Percentiles rank a stretch among this genome's conserved stretches.
These are phyloP conservation scores for Clarias macrocephalus DNA, from an alignment of 2,113 vertebrate species.

Conservation along the genomic window DNA sequence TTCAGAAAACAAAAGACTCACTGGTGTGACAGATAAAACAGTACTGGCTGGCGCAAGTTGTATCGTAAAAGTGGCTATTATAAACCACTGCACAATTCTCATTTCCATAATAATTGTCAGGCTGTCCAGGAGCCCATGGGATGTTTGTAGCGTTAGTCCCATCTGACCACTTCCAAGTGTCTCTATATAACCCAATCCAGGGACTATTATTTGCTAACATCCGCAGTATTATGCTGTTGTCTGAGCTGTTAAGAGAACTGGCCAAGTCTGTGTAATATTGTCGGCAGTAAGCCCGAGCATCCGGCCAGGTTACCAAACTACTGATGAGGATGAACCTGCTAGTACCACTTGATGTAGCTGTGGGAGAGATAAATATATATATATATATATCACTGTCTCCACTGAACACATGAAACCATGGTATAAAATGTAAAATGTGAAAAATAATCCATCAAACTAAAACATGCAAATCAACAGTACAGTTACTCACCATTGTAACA, in stretches of 20 bases:
- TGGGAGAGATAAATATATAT: not conserved
- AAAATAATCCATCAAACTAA: not conserved
- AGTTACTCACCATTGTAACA: conserved; percentile 32
- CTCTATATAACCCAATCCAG: conserved; percentile 31
- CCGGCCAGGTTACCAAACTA: not conserved
- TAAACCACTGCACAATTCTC: not conserved
- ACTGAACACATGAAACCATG: not conserved
- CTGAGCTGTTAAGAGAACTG: not conserved
- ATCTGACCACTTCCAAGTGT: conserved; percentile 33
- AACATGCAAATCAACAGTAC: not conserved
- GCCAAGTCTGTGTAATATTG: conserved; percentile 7
- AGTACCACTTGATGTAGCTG: not conserved
- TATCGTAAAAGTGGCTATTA: not conserved
- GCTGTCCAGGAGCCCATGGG: not conserved
- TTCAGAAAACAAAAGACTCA: not conserved
- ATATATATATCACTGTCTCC: not conserved
- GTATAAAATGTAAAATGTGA: no score
- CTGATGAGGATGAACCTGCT: not conserved
- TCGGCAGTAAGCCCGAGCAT: conserved; percentile 30
- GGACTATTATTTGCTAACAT: not conserved
- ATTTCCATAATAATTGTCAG: not conserved
- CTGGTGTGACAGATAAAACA: conserved; percentile 9
- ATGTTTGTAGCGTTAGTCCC: not conserved
- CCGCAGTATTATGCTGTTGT: not conserved
- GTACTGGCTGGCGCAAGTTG: not conserved